Conservation (phyloP, 2,888 invertebrate species). For the Ornithoptera priamus region DNA sequence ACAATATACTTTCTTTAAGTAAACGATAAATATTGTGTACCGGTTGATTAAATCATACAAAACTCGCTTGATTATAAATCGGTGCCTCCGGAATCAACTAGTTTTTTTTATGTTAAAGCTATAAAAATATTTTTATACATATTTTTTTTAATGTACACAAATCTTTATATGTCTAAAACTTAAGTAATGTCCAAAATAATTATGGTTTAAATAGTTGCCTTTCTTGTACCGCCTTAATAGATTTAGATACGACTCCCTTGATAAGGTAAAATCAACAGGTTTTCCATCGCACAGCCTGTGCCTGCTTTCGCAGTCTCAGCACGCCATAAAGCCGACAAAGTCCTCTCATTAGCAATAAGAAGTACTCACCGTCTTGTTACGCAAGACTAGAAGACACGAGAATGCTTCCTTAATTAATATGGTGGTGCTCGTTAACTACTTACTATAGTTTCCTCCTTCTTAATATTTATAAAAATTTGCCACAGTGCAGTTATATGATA, state of each 20-base stretch:
- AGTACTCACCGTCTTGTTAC: conserved; percentile 57
- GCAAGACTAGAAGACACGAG: conserved; percentile 51
- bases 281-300: conserved; percentile 6
- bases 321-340: conserved; percentile 51
- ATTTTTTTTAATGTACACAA: not conserved
- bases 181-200: not conserved
- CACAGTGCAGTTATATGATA: too few relatives aligned
- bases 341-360: conserved; percentile 66
- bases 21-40: not conserved
- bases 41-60: too few relatives aligned
- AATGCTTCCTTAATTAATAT: conserved; percentile 70
- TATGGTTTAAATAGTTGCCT: not conserved
- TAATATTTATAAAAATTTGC: not conserved
- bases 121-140: not conserved
- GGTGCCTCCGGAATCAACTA: too few relatives aligned
- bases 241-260: conserved; percentile 7
- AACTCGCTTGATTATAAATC: too few relatives aligned
- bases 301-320: conserved; percentile 39
- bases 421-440: not conserved
- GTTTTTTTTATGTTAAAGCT: too few relatives aligned
- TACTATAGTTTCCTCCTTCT: not conserved
- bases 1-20: conserved; percentile 13
- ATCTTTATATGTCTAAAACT: not conserved
- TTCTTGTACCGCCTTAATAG: not conserved
- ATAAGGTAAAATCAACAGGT: conserved; percentile 18